Percentiles rank a stretch among this genome's conserved stretches.
Conservation (phyloP, 2,113 vertebrate genomes). For the Rostratula benghalensis region DNA sequence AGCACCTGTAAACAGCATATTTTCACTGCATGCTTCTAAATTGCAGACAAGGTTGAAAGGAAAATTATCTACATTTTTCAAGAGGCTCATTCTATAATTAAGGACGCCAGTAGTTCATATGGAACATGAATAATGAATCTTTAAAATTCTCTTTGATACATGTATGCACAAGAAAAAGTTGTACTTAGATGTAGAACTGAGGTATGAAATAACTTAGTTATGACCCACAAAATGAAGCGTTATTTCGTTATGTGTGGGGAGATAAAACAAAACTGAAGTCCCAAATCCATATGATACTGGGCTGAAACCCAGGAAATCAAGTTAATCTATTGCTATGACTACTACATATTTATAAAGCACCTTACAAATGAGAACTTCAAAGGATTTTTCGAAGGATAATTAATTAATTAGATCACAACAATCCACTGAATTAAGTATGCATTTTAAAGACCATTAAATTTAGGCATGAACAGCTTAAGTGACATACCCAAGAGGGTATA, state of each 20-base stretch:
- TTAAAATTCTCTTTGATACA: conserved; percentile 1
- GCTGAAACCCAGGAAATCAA: not conserved
- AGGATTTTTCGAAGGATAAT: conserved; percentile 9
- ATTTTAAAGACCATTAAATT: not conserved
- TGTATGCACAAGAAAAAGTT: not conserved
- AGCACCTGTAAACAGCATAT: not conserved
- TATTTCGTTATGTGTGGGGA: not conserved
- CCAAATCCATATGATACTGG: not conserved
- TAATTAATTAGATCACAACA: not conserved
- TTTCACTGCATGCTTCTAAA: not conserved
- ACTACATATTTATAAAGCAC: not conserved
- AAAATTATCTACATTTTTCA: conserved; percentile 11
- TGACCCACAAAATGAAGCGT: not conserved
- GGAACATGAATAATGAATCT: not conserved
- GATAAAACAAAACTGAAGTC: not conserved
- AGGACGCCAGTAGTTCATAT: not conserved
- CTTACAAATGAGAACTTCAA: not conserved
- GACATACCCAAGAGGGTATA: not conserved
- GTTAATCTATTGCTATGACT: not conserved
- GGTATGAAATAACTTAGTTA: not conserved
- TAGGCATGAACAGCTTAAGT: not conserved
- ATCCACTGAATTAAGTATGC: not conserved
- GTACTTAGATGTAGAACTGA: not conserved
- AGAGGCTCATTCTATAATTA: conserved; percentile 20
- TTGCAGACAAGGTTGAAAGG: not conserved